phyloP scores from a whole-genome alignment of 2,113 vertebrate genomes.

The Sinocyclocheilus rhinocerous region DNA sequence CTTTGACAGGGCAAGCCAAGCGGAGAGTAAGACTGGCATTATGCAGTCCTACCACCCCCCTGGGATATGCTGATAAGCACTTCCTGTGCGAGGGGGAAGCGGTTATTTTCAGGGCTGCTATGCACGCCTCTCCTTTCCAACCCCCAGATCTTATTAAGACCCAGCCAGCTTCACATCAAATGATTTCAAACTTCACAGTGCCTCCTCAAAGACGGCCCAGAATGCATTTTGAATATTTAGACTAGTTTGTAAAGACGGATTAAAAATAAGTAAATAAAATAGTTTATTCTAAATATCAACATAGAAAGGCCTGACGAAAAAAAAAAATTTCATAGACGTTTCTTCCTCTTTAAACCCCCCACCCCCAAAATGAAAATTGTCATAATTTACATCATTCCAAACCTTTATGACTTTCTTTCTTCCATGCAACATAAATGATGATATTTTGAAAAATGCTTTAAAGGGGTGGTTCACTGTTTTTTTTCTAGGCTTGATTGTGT shows the following conservation, averaged over 20 bases:
- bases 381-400: background rate
- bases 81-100: conserved; percentile 42
- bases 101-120: conserved; percentile 36
- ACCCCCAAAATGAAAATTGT: background rate
- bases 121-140: conserved; percentile 26
- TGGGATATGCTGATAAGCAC: conserved; percentile 39
- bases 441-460: background rate
- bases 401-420: background rate
- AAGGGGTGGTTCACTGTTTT: no score
- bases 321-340: no score
- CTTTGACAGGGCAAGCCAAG: conserved; percentile 27
- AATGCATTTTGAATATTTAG: background rate
- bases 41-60: conserved; percentile 4
- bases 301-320: no score
- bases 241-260: background rate
- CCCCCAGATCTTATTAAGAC: conserved; percentile 48
- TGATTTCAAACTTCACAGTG: conserved; percentile 37
- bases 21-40: background rate
- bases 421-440: background rate
- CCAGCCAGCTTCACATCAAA: conserved; percentile 26
- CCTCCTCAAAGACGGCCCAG: background rate
- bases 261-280: background rate
- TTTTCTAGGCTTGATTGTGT: no score
- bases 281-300: no score
- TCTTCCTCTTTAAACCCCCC: background rate